These are phyloP conservation scores for Notarius lentiginosus DNA, from an alignment of 2,113 vertebrate genomes.

Conservation along the genomic window DNA sequence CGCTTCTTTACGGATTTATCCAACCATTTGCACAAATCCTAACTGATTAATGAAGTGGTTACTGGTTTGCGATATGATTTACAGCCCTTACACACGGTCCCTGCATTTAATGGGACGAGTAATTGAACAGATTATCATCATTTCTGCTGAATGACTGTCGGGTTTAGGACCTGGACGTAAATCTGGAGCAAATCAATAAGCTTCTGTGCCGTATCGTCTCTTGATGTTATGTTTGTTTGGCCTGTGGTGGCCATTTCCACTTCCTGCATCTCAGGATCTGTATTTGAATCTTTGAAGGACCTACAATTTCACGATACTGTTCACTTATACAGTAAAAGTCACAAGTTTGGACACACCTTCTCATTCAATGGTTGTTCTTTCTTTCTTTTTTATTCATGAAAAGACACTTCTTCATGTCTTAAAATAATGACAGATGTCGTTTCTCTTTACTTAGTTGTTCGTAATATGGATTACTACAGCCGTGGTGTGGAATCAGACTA, in stretches of 20 bases:
- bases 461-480: too few species aligned
- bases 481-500: too few species aligned
- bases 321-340: neutral
- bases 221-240: neutral
- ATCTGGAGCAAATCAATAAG: neutral
- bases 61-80: neutral
- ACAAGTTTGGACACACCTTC: too few species aligned
- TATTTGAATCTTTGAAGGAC: neutral
- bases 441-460: too few species aligned
- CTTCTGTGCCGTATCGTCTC: neutral
- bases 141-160: neutral
- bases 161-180: neutral
- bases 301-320: neutral
- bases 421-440: too few species aligned
- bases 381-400: too few species aligned
- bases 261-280: neutral
- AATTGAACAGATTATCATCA: neutral
- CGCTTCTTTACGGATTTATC: neutral
- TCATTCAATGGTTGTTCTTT: too few species aligned
- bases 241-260: neutral
- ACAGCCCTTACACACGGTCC: neutral
- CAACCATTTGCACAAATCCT: neutral
- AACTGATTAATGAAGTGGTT: neutral
- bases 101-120: neutral
- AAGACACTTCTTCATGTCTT: too few species aligned